Conservation (phyloP, 2,113 vertebrate genomes). For the Chelonoidis abingdonii region DNA sequence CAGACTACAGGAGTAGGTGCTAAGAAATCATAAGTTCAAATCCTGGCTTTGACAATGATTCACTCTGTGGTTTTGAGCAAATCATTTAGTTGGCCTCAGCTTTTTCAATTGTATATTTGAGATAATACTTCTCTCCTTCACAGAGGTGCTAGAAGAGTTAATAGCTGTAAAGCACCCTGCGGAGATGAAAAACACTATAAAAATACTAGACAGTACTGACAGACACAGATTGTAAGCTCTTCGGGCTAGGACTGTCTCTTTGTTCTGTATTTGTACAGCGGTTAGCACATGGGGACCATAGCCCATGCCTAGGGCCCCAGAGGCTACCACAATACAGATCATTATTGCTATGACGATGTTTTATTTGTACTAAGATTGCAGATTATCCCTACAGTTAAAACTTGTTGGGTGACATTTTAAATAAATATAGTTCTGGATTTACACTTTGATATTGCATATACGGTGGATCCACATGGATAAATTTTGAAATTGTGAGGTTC, state of each 20-base stretch:
- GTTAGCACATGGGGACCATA: no score
- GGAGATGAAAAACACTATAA: background rate
- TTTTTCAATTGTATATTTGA: background rate
- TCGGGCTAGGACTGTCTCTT: no score
- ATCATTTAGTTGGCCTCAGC: background rate
- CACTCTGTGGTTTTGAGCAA: slow-evolving; percentile 8
- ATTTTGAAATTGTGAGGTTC: background rate
- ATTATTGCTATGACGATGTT: background rate
- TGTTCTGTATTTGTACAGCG: no score
- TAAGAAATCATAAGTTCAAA: background rate
- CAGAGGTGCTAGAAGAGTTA: background rate
- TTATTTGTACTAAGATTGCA: background rate
- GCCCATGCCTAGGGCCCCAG: background rate
- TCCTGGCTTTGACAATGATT: slow-evolving; percentile 1
- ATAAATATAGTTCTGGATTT: background rate
- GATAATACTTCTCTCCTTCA: slow-evolving; percentile 24
- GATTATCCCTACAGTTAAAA: background rate
- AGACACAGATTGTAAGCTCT: background rate
- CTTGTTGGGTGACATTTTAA: background rate
- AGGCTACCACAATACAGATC: background rate
- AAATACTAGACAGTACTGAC: background rate
- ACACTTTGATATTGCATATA: background rate
- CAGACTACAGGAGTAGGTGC: background rate
- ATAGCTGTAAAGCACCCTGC: background rate
- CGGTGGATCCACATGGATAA: background rate